Conservation (phyloP, 2,888 invertebrate species). For the Ophion slaviceki region DNA sequence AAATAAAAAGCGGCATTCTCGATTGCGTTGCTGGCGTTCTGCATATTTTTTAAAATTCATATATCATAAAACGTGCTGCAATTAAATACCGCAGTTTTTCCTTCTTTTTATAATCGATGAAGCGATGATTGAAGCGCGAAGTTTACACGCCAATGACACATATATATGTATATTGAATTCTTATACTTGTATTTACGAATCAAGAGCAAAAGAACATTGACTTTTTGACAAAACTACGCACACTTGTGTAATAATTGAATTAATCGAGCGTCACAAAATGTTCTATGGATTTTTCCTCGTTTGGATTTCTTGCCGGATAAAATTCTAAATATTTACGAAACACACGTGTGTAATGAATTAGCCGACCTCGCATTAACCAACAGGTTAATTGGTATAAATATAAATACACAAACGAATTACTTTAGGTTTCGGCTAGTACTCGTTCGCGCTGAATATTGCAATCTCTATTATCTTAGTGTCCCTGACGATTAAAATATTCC, state of each 20-base stretch:
- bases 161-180: neutral
- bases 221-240: slow-evolving; percentile 22
- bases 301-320: neutral
- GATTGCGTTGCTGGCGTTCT: slow-evolving; percentile 36
- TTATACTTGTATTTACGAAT: slow-evolving; percentile 9
- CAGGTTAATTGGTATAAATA: slow-evolving; percentile 44
- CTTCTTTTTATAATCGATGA: slow-evolving; percentile 9
- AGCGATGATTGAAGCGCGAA: slow-evolving; percentile 23
- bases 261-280: slow-evolving; percentile 18
- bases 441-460: slow-evolving; percentile 32
- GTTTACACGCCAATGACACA: neutral
- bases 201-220: neutral
- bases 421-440: slow-evolving; percentile 22
- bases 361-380: slow-evolving; percentile 4
- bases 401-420: slow-evolving; percentile 33
- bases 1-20: slow-evolving; percentile 62
- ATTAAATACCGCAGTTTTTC: neutral
- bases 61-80: slow-evolving; percentile 9
- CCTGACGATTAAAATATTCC: slow-evolving; percentile 42
- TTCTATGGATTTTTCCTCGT: slow-evolving; percentile 1
- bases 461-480: slow-evolving; percentile 28
- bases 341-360: slow-evolving; percentile 7
- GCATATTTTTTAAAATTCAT: slow-evolving; percentile 43
- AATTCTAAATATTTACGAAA: slow-evolving; percentile 36
- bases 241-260: slow-evolving; percentile 38